Evolutionary conservation across 1,140 invertebrate species (phyloP).

Genomic region (Orussus abietinus): DNA sequence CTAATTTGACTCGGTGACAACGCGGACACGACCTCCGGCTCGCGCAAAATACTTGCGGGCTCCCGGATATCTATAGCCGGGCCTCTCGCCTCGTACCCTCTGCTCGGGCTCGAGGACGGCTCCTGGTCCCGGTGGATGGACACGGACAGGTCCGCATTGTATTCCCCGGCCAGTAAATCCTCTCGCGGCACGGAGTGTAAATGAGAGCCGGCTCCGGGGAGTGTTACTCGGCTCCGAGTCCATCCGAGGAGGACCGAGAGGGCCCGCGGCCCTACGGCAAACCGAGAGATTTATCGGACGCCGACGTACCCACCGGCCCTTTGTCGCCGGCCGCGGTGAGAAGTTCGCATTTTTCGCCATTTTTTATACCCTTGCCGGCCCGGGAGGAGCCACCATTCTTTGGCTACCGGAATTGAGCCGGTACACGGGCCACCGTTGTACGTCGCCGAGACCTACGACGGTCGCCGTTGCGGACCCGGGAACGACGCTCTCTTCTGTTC

Average conservation of each 20-base stretch:
- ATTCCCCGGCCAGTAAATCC: constrained; percentile 52
- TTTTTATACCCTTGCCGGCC: constrained; percentile 36
- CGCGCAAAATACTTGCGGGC: constrained; percentile 27
- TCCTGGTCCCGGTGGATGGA: constrained; percentile 46
- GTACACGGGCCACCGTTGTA: neutral
- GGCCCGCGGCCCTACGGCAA: constrained; percentile 13
- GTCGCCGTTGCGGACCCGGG: too few relatives aligned
- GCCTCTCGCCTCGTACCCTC: constrained; percentile 24
- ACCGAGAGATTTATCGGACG: constrained; percentile 45
- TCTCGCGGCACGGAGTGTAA: constrained; percentile 44
- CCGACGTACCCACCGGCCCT: constrained; percentile 37
- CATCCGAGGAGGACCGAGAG: constrained; percentile 20
- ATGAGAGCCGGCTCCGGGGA: constrained; percentile 37
- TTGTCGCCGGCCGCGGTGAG: constrained; percentile 50
- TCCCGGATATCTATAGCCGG: constrained; percentile 41
- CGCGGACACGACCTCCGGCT: too few relatives aligned
- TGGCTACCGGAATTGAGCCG: constrained; percentile 31
- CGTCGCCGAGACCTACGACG: neutral
- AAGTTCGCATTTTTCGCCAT: constrained; percentile 52
- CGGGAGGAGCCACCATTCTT: neutral
- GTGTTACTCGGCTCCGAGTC: constrained; percentile 22
- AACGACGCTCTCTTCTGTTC: too few relatives aligned
- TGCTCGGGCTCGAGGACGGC: constrained; percentile 40
- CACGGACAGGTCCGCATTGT: constrained; percentile 53
- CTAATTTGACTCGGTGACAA: too few relatives aligned